A percentile compares a stretch with the other conserved stretches of the same genome.
Conservation (phyloP, 1,140 invertebrate species). For the Nephotettix cincticeps region DNA sequence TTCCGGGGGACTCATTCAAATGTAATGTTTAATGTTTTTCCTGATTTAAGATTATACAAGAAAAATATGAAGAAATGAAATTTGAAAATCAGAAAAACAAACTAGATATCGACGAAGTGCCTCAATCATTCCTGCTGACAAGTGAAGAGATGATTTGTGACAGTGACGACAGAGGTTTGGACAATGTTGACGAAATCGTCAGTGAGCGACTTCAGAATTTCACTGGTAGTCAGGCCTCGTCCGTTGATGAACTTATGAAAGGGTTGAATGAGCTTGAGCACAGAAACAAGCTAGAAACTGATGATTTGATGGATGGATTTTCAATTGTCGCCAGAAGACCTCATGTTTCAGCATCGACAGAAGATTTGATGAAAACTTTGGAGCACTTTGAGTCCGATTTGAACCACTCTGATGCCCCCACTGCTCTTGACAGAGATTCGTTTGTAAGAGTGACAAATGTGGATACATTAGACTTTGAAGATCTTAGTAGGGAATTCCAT, state of each 20-base stretch:
- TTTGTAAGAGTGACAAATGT: constrained; percentile 13
- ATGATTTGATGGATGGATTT: constrained; percentile 25
- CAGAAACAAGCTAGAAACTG: neutral
- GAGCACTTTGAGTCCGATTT: constrained; percentile 29
- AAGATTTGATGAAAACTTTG: constrained; percentile 35
- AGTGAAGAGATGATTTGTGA: constrained; percentile 24
- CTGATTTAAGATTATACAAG: no score
- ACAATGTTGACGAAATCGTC: constrained; percentile 20
- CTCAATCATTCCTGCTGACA: neutral
- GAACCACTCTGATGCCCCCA: neutral
- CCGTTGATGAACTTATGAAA: constrained; percentile 27
- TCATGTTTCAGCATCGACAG: constrained; percentile 32
- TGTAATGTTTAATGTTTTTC: no score
- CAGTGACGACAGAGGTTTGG: neutral
- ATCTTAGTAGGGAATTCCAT: constrained; percentile 27
- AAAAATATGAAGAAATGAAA: no score
- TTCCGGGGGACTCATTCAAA: no score
- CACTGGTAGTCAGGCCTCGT: neutral
- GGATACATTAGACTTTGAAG: constrained; percentile 28
- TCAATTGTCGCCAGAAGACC: neutral
- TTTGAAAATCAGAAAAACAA: neutral
- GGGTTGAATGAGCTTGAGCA: constrained; percentile 17
- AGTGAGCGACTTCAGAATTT: constrained; percentile 23
- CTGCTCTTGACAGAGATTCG: neutral
- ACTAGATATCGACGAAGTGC: neutral